Base-by-base conservation (phyloP, 1,140 invertebrate genomes). In the Samia ricini region DNA sequence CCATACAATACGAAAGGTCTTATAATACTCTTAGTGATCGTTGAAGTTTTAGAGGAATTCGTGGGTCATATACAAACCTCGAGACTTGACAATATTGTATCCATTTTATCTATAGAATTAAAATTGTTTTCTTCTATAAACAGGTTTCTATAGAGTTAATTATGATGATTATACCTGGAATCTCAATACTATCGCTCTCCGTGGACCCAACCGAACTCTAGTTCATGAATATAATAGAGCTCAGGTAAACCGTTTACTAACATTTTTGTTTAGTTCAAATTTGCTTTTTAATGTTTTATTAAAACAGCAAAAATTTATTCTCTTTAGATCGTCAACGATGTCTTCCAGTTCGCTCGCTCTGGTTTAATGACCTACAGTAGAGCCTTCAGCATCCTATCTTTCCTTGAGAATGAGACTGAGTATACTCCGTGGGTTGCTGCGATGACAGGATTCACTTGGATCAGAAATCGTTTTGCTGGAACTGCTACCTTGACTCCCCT, bases 131-230 rank as follows among this genome's bases (percentile, higher is more conserved):
- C 12, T 42, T 12, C n/a, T 15, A 42, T 42, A 42, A 83, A 74
- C 76, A 92, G 96, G 95, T 26, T 96, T 94, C 76, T 97, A 96
- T 82, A 91, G 96, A 55, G 95, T 97, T 0, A 95, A 95, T 77
- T 98, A 98, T 79, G 94, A 96, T 61, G 77, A 88, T 0, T 82
- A 77, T 19, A 93, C 93, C 2, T 97, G 96, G 96, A 72, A 93
- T 59, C 88, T 91, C 2, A 93, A 95, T 6, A 88, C 92, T 7
- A 33, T 88, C 0, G 84, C 90, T 2, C 76, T 96, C 2, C 77
- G 84, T 15, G 85, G 91, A 24, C 29, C 81, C 2, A 82, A 93
- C 57, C 92, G 91, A 61, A 64, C 80, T 65, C 76, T 76, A 1
- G 96, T 97, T 59, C 92, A 94, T 66, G 91, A 93, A 57, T 84